These are phyloP conservation scores for Galerucella pusilla DNA, from an alignment of 2,888 invertebrate species.

Conservation along the genomic window DNA sequence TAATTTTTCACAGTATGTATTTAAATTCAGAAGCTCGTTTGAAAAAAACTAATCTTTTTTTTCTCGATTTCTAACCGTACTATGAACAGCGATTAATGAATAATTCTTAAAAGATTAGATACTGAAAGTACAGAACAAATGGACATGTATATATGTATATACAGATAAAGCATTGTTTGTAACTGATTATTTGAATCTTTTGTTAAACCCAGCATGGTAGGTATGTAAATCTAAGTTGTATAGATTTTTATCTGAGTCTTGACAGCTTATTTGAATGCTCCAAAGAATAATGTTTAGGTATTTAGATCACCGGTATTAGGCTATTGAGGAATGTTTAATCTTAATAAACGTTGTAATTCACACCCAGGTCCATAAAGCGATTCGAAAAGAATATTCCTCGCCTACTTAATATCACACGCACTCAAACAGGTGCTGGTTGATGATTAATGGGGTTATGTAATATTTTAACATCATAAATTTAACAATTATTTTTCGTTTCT, in stretches of 20 bases:
- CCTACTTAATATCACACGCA: conserved; percentile 1
- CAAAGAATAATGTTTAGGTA: conserved; percentile 13
- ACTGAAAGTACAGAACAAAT: conserved; percentile 3
- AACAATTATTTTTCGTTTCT: not conserved
- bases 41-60: not conserved
- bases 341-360: conserved; percentile 30
- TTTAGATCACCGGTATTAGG: conserved; percentile 20
- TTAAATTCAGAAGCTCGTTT: not conserved
- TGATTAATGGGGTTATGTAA: not conserved
- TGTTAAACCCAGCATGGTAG: conserved; percentile 13
- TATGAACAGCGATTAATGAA: not conserved
- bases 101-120: not conserved
- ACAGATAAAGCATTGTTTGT: conserved; percentile 12
- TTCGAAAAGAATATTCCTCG: conserved; percentile 1
- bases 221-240: conserved; percentile 31
- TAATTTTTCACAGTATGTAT: not conserved
- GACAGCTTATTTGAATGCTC: conserved; percentile 34
- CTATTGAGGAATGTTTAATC: conserved; percentile 19
- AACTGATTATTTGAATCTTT: conserved; percentile 10
- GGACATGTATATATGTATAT: not conserved
- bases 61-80: not conserved
- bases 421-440: not conserved
- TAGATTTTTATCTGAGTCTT: conserved; percentile 33
- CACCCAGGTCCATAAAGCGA: conserved; percentile 15
- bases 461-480: not conserved